phyloP scores from a whole-genome alignment of 2,113 vertebrate species.

The Antennarius striatus region DNA sequence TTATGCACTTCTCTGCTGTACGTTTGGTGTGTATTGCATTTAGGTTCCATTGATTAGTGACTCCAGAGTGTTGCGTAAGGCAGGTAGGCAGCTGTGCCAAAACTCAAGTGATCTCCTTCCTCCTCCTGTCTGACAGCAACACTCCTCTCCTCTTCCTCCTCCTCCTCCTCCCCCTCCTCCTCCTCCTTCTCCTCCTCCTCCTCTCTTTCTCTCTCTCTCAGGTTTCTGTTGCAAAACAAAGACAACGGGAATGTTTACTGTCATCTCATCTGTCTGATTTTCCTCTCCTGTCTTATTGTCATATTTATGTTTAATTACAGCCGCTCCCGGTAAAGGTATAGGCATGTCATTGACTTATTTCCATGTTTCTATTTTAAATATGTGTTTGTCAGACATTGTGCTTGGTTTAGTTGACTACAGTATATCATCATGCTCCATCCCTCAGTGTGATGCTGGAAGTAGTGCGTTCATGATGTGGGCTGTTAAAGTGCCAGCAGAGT shows the following conservation, averaged over 20 bases:
- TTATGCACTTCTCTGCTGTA: too few species aligned
- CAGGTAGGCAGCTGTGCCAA: slow-evolving; percentile 67
- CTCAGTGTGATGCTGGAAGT: slow-evolving; percentile 34
- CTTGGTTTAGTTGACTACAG: slow-evolving; percentile 27
- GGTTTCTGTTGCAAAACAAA: slow-evolving; percentile 79
- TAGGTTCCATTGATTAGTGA: slow-evolving; percentile 36
- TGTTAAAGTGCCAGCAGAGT: slow-evolving; percentile 23
- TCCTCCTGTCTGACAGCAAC: slow-evolving; percentile 62
- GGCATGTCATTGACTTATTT: slow-evolving; percentile 49
- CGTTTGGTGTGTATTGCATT: neutral
- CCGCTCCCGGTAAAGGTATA: slow-evolving; percentile 42
- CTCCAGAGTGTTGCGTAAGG: slow-evolving; percentile 40
- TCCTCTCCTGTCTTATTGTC: slow-evolving; percentile 49
- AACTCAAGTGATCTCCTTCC: slow-evolving; percentile 62
- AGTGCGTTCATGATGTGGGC: slow-evolving; percentile 21
- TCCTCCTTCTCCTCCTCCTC: slow-evolving; percentile 18
- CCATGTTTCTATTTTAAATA: slow-evolving; percentile 36
- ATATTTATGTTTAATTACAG: slow-evolving; percentile 69
- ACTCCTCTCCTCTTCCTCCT: slow-evolving; percentile 63
- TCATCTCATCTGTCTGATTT: slow-evolving; percentile 67
- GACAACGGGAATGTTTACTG: slow-evolving; percentile 74
- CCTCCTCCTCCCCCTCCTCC: slow-evolving; percentile 53
- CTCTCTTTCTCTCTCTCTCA: slow-evolving; percentile 38
- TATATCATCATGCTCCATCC: slow-evolving; percentile 31
- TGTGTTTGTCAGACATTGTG: slow-evolving; percentile 41